Base-by-base conservation (phyloP, 2,888 invertebrate species). In the Acanthosepion lycidas region DNA sequence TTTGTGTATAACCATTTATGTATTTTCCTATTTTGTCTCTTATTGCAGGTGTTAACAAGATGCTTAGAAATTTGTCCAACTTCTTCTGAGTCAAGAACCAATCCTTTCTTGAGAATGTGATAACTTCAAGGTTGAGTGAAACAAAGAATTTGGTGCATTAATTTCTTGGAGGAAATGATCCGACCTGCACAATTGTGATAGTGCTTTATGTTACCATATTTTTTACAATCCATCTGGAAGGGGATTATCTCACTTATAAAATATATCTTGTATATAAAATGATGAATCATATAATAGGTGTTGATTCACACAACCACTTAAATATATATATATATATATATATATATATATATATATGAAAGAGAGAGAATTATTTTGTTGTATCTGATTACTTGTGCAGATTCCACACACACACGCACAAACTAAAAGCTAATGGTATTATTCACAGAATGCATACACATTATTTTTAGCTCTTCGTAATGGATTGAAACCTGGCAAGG, bases 81-180 rank as follows among this genome's bases (percentile, higher is more conserved):
- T 78, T 78, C 78, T 78, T 78, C 78, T 5, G 78, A 78, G n/a
- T 78, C 78, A 33, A n/a, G 78, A n/a, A 78, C n/a, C 78, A 78
- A 78, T 78, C 78, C 78, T 78, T 78, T 78, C n/a, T 78, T 78
- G 78, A 78, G 78, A 78, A 78, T 78, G 78, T 78, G n/a, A 78
- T 78, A 9, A 78, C 33, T 12, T 5, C 78, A 78, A 78, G n/a
- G n/a, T n/a, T n/a, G n/a, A 33, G 15, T 8, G 78, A 15, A 78
- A 78, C 78, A n/a, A n/a, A 6, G n/a, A 78, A 78, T 33, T n/a
- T n/a, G 12, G 9, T 33, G 78, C 78, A n/a, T 15, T 78, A 15
- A n/a, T 64, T 64, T 6, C 26, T 28, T 28, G 26, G 28, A 28
- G 28, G 15, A 78, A 78, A 18, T n/a, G 5, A 78, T 15, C 78